Percentiles rank a stretch among this genome's conserved stretches.
phyloP scores from a whole-genome alignment of 2,113 vertebrate species.

The Zootoca vivipara region DNA sequence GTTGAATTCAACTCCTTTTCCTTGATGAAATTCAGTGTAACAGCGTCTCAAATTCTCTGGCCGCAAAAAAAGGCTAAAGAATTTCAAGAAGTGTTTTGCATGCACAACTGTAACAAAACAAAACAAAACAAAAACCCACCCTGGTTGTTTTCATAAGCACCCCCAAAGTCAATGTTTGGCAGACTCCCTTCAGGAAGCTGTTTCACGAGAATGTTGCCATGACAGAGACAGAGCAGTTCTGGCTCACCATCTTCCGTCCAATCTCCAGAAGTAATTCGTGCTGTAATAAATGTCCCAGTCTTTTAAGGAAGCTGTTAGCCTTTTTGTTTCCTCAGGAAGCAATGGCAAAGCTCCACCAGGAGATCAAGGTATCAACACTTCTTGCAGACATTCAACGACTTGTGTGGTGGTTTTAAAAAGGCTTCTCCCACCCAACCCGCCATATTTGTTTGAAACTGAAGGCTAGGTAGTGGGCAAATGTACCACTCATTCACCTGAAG shows the following conservation, averaged over 20 bases:
- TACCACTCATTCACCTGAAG: background rate
- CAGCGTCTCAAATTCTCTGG: background rate
- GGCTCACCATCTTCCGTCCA: too few relatives aligned
- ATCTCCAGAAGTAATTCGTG: background rate
- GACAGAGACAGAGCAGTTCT: background rate
- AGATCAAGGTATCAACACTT: too few relatives aligned
- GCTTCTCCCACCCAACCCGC: background rate
- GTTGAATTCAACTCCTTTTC: too few relatives aligned
- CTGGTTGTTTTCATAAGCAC: background rate
- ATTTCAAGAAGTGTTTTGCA: background rate
- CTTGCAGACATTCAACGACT: too few relatives aligned
- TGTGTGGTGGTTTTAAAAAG: background rate
- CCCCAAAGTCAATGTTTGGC: background rate
- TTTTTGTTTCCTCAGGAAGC: background rate
- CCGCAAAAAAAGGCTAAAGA: background rate
- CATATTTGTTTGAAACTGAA: background rate
- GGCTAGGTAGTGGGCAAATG: background rate
- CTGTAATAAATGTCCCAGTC: background rate
- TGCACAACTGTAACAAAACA: background rate
- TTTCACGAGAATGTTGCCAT: background rate
- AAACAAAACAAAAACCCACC: background rate
- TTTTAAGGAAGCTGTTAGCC: background rate
- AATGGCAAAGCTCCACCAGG: too few relatives aligned
- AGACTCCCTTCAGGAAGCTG: background rate
- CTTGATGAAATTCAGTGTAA: too few relatives aligned